These are phyloP conservation scores for Tipula vernalis DNA, from an alignment of 2,888 invertebrate species.

Conservation along the genomic window DNA sequence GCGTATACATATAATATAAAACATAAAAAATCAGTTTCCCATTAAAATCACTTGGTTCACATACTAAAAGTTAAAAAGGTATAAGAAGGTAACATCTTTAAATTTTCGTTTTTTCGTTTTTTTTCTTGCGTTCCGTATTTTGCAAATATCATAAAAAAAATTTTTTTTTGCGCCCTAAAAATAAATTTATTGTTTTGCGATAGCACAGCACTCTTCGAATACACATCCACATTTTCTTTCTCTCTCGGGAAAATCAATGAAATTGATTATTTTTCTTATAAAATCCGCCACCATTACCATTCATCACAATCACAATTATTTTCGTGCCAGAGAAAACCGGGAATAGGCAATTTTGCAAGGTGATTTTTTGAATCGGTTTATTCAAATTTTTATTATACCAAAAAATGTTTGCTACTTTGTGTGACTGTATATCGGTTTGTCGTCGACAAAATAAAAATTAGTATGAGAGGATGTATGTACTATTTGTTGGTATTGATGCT, in stretches of 20 bases:
- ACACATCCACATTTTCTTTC: background rate
- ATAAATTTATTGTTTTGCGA: conserved; percentile 4
- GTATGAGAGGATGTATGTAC: no score
- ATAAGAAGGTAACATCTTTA: background rate
- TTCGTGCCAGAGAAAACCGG: no score
- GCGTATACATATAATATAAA: background rate
- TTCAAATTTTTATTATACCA: no score
- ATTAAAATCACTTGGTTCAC: background rate
- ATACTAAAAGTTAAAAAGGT: background rate
- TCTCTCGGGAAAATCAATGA: background rate
- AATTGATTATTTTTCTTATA: background rate
- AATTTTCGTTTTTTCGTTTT: background rate
- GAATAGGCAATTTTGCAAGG: background rate
- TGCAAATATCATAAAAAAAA: background rate
- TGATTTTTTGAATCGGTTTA: no score
- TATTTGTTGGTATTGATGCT: no score
- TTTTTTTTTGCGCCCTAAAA: background rate
- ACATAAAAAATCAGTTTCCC: background rate
- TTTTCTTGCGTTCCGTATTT: background rate
- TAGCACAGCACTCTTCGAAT: background rate
- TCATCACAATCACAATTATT: no score
- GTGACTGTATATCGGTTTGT: no score
- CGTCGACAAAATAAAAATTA: no score
- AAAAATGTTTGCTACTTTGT: no score
- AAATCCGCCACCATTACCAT: background rate